Evolutionary conservation across 2,797 vertebrate genomes (phyloP).

Genomic region (Hoplostethus mediterraneus): DNA sequence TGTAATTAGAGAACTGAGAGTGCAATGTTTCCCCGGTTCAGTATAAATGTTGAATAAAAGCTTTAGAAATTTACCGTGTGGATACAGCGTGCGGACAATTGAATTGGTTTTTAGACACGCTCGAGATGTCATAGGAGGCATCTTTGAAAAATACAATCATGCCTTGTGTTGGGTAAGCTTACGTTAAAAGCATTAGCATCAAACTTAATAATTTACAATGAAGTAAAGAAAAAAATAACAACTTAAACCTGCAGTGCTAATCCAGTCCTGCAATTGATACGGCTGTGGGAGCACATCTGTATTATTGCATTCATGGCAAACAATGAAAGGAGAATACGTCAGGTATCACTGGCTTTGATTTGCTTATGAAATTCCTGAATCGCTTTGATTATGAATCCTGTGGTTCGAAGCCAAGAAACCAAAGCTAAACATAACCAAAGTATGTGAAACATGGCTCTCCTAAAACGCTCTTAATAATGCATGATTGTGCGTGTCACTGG

Average conservation of each 20-base stretch:
- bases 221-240: conserved; percentile 3
- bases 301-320: conserved; percentile 33
- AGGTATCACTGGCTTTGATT: conserved; percentile 40
- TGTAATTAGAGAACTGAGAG: conserved; percentile 82
- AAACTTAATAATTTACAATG: conserved; percentile 29
- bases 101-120: conserved; percentile 64
- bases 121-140: conserved; percentile 49
- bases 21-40: conserved; percentile 76
- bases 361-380: conserved; percentile 19
- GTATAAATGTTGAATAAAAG: conserved; percentile 79
- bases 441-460: conserved; percentile 36
- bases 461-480: conserved; percentile 61
- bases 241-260: conserved; percentile 3
- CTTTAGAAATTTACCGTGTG: conserved; percentile 65
- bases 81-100: conserved; percentile 62
- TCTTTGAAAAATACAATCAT: conserved; percentile 34
- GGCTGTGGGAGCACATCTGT: conserved; percentile 32
- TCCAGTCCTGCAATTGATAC: conserved; percentile 10
- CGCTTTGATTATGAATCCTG: conserved; percentile 41
- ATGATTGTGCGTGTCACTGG: conserved; percentile 48
- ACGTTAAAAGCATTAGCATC: conserved; percentile 26
- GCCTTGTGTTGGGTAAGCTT: conserved; percentile 26
- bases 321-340: conserved; percentile 37
- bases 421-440: conserved; percentile 34
- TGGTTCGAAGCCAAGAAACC: conserved; percentile 48